Percentiles rank a stretch among this genome's conserved stretches.
These are phyloP conservation scores for human (Homo sapiens) DNA, from an alignment of 2,113 vertebrate species.

Conservation along the genomic window DNA sequence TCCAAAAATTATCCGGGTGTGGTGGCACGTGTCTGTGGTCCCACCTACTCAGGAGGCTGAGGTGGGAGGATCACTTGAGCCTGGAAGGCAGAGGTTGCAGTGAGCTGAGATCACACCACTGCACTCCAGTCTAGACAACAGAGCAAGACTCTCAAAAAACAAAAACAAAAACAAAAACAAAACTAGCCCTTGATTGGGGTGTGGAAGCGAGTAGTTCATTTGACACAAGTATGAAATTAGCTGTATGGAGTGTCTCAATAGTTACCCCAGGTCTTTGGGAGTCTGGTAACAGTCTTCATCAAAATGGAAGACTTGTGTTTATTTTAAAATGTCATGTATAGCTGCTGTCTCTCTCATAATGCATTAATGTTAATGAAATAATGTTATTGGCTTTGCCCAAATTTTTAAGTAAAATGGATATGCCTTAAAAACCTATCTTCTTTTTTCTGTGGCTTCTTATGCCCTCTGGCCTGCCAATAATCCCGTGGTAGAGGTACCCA, in stretches of 20 bases:
- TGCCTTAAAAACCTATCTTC: neutral
- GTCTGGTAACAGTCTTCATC: neutral
- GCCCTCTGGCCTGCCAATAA: neutral
- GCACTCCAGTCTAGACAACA: too few species aligned
- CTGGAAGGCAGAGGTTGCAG: too few species aligned
- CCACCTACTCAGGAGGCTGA: too few species aligned
- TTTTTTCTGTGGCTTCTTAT: neutral
- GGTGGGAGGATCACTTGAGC: too few species aligned
- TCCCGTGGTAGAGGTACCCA: accelerated
- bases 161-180: too few species aligned
- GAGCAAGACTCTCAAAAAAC: too few species aligned
- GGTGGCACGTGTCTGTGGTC: too few species aligned
- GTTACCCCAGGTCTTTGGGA: neutral
- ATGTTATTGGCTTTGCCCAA: neutral
- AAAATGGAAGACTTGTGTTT: neutral
- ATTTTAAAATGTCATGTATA: neutral
- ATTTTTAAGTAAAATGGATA: neutral
- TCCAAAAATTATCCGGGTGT: too few species aligned
- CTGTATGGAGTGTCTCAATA: neutral
- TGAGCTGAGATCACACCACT: too few species aligned
- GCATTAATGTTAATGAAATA: neutral
- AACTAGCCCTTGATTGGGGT: neutral
- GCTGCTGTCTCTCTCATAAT: neutral
- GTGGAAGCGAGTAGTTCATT: neutral
- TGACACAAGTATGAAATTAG: neutral